Evolutionary conservation across 1,140 invertebrate species (phyloP).

Genomic region (Cyclargus thomasi): DNA sequence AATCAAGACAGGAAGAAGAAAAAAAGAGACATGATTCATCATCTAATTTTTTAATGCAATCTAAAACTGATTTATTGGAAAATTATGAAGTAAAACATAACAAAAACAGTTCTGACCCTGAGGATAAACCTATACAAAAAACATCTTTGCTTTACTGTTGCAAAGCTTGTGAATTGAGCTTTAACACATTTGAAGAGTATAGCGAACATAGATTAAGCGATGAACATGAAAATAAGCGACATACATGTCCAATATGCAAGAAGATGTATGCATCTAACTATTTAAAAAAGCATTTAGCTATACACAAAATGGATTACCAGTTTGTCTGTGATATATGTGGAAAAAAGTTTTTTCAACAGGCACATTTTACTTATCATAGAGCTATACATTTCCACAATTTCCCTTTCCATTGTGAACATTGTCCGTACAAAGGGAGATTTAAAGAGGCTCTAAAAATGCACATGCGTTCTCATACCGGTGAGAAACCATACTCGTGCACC

Average conservation of each 20-base stretch:
- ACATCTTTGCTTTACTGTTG: slow-evolving; percentile 14
- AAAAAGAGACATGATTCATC: too few relatives aligned
- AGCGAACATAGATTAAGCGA: background rate
- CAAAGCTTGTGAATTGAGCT: slow-evolving; percentile 36
- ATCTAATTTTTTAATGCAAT: too few relatives aligned
- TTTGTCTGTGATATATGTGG: slow-evolving; percentile 66
- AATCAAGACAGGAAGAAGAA: too few relatives aligned
- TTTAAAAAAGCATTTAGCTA: slow-evolving; percentile 40
- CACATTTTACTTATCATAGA: slow-evolving; percentile 50
- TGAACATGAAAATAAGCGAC: too few relatives aligned
- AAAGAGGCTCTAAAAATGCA: slow-evolving; percentile 66
- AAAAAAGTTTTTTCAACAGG: slow-evolving; percentile 51
- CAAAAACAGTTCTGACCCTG: too few relatives aligned
- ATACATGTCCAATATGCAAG: slow-evolving; percentile 49
- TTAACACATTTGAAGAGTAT: slow-evolving; percentile 31
- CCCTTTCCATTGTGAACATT: slow-evolving; percentile 56
- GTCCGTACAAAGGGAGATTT: slow-evolving; percentile 61
- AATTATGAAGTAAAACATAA: too few relatives aligned
- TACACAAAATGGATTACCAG: slow-evolving; percentile 17
- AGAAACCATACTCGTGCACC: slow-evolving; percentile 70
- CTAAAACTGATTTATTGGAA: too few relatives aligned
- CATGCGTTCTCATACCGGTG: slow-evolving; percentile 73
- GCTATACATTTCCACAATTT: slow-evolving; percentile 54
- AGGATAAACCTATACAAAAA: background rate
- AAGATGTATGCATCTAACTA: slow-evolving; percentile 40